A percentile compares a stretch with the other conserved stretches of the same genome.
Conservation (phyloP, 2,797 vertebrate species). For the Cyprinella venusta region DNA sequence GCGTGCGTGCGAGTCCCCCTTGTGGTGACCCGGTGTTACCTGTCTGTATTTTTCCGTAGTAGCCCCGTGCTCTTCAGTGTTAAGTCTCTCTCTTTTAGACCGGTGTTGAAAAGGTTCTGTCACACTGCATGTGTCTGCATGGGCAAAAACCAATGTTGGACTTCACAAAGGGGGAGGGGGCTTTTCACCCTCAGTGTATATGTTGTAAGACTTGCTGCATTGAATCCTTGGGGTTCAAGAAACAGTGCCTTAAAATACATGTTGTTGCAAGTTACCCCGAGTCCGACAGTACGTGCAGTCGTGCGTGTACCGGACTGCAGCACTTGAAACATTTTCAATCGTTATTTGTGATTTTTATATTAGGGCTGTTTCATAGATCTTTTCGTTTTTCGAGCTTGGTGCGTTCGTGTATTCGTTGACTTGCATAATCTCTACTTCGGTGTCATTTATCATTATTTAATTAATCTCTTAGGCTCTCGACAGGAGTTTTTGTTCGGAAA, state of each 20-base stretch:
- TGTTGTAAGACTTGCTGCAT: constrained; percentile 84
- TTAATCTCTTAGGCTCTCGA: not conserved
- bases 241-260: constrained; percentile 96
- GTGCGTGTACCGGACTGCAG: constrained; percentile 91
- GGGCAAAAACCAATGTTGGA: constrained; percentile 70
- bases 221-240: constrained; percentile 83
- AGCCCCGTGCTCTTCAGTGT: constrained; percentile 54
- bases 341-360: constrained; percentile 48
- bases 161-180: constrained; percentile 45
- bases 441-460: constrained; percentile 26
- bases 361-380: constrained; percentile 57
- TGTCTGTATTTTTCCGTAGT: constrained; percentile 75
- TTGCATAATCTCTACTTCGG: constrained; percentile 17
- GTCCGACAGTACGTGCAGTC: constrained; percentile 61
- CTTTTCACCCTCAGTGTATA: constrained; percentile 78
- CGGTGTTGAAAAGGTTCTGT: constrained; percentile 79
- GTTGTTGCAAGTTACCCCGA: constrained; percentile 55
- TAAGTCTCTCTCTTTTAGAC: constrained; percentile 78
- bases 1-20: constrained; percentile 67
- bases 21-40: constrained; percentile 79
- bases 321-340: constrained; percentile 87
- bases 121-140: constrained; percentile 91
- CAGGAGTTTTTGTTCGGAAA: constrained; percentile 9
- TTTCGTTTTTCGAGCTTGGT: constrained; percentile 51
- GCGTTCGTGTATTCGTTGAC: constrained; percentile 43